Base-by-base conservation (phyloP, 2,113 vertebrate species). In the Carassius gibelio region DNA sequence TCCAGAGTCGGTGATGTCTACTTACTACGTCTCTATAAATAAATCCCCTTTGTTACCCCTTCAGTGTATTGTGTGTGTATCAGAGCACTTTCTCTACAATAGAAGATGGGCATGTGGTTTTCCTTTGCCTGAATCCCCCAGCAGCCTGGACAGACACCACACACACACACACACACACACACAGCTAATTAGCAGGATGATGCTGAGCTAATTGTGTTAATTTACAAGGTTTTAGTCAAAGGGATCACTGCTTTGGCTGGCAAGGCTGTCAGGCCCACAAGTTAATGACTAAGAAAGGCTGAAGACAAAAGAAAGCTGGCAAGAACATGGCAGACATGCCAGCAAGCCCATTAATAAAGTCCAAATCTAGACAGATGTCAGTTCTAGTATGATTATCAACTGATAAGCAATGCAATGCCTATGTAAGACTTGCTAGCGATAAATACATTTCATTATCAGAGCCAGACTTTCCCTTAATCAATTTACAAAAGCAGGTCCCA, bases 141-240 rank as follows among this genome's bases (percentile, higher is more conserved):
- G 94, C 94, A 95, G 95, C 94, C 96, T 96, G 95, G 95, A 95
- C 77, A 34, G 14, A 62, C 26, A 75, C 19, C 38, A 55, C 45
- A 48, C 69, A 84, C 77, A 72, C 62, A 79, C 64, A 64, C 79
- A 94, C 93, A 96, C 95, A 96, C 96, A 96, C 94, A 93, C 92
- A 94, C 94, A 96, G 95, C 96, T 98, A 98, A 99, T 99, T 99
- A 98, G 96, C 95, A 93, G 95, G 95, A 97, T 96, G 96, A 96
- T 96, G 96, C 96, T 96, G 96, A 95, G 95, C 96, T 99, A 99
- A 99, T 98, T 98, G 97, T 96, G 96, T 96, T 98, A 97, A 98
- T 99, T 98, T 97, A 97, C 96, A 97, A 97, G 96, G 96, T 97
- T 98, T 98, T 96, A 96, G 96, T 97, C 95, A 97, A 97, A 97